These are phyloP conservation scores for Carapus acus DNA, from an alignment of 2,797 vertebrate genomes.

Conservation along the genomic window DNA sequence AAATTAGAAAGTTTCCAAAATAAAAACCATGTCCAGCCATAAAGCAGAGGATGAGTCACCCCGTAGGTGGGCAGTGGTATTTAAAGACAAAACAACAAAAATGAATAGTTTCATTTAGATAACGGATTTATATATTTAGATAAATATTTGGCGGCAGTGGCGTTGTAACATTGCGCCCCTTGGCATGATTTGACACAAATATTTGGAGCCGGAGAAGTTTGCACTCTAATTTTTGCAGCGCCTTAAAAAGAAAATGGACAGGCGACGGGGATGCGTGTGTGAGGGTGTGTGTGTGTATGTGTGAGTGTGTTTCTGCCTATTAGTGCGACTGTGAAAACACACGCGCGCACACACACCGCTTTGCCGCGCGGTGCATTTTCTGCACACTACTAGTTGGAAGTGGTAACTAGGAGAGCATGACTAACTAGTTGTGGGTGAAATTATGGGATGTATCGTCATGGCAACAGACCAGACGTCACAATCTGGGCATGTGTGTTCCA, in stretches of 20 bases:
- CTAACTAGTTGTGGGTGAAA: constrained; percentile 80
- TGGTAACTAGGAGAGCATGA: constrained; percentile 70
- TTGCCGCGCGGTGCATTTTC: constrained; percentile 14
- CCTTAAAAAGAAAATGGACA: constrained; percentile 43
- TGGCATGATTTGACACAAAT: no score
- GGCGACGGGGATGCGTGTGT: constrained; percentile 36
- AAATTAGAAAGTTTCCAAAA: constrained; percentile 5
- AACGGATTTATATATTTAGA: not conserved
- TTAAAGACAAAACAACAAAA: not conserved
- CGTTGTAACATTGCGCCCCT: no score
- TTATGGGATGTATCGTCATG: constrained; percentile 96
- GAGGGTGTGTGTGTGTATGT: no score
- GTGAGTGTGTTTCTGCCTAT: constrained; percentile 13
- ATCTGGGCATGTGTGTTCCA: constrained; percentile 92
- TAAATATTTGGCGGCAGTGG: no score
- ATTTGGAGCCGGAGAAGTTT: constrained; percentile 53
- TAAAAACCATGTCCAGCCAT: not conserved
- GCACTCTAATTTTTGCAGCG: constrained; percentile 35
- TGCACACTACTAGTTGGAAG: constrained; percentile 64
- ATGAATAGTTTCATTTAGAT: not conserved
- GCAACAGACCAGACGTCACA: constrained; percentile 98
- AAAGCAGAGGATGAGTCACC: no score
- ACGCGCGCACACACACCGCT: constrained; percentile 19
- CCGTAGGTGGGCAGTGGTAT: no score
- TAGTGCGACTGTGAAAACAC: not conserved